Conservation (phyloP, 2,113 vertebrate genomes). For the Narcine bancroftii region DNA sequence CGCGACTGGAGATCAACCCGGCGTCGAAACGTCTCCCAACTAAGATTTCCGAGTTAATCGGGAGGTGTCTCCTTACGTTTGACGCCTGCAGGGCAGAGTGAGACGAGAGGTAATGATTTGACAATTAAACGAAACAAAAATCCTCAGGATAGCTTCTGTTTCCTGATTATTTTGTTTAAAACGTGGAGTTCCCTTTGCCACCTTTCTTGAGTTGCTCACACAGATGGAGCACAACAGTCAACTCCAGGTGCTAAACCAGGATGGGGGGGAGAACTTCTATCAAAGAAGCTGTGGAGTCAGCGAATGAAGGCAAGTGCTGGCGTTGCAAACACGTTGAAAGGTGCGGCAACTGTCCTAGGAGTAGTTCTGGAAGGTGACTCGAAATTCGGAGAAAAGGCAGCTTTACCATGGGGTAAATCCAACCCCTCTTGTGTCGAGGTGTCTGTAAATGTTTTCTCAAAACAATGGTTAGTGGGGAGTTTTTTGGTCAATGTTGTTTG, state of each 20-base stretch:
- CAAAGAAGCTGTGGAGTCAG: background rate
- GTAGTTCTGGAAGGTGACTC: background rate
- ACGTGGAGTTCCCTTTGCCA: background rate
- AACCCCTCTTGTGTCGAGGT: too few relatives aligned
- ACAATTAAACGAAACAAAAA: background rate
- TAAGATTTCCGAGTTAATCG: too few relatives aligned
- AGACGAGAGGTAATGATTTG: background rate
- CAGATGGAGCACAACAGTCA: background rate
- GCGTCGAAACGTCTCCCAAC: background rate
- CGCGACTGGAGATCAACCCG: background rate
- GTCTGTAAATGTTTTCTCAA: too few relatives aligned
- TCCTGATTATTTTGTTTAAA: too few relatives aligned
- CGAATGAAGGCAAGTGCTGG: background rate
- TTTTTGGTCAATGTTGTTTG: too few relatives aligned
- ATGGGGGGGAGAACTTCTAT: too few relatives aligned
- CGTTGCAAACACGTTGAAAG: background rate
- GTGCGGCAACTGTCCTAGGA: background rate
- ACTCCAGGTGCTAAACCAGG: too few relatives aligned
- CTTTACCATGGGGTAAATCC: background rate
- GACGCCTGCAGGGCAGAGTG: background rate
- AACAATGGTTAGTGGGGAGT: too few relatives aligned
- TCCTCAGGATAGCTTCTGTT: background rate
- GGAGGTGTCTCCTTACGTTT: too few relatives aligned
- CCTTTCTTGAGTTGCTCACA: background rate
- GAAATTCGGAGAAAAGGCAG: too few relatives aligned